Percentiles rank a stretch among this genome's conserved stretches.
Evolutionary conservation across 2,888 invertebrate genomes (phyloP).

Genomic region (Leistus spinibarbis): DNA sequence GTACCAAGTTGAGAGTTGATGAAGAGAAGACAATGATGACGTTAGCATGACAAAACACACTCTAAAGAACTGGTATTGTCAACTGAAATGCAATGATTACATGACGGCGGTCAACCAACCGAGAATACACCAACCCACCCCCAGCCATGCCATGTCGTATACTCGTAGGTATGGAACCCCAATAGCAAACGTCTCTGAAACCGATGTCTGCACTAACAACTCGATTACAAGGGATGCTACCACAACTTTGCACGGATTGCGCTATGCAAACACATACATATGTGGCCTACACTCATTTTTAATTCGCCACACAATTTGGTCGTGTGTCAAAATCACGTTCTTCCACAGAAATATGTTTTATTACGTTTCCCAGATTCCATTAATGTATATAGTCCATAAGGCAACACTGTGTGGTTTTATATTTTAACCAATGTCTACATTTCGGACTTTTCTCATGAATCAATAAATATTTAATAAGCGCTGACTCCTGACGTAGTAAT

Average conservation of each 20-base stretch:
- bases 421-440: no score
- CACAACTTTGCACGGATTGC: not conserved
- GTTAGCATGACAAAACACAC: constrained; percentile 12
- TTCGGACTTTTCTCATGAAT: no score
- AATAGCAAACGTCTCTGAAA: not conserved
- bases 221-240: not conserved
- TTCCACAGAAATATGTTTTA: no score
- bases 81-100: constrained; percentile 49
- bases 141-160: no score
- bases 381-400: no score
- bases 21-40: constrained; percentile 10
- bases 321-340: no score
- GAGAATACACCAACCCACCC: constrained; percentile 42
- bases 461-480: not conserved
- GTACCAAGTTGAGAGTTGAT: not conserved
- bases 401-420: no score
- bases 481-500: not conserved
- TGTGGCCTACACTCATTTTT: no score
- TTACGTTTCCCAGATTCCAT: no score
- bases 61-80: constrained; percentile 53
- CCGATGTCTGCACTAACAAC: not conserved
- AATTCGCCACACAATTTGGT: no score
- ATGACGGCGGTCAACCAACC: constrained; percentile 47
- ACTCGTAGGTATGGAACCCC: not conserved
- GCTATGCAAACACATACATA: no score